Conservation (phyloP, 2,888 invertebrate genomes). For the Nysson spinosus region DNA sequence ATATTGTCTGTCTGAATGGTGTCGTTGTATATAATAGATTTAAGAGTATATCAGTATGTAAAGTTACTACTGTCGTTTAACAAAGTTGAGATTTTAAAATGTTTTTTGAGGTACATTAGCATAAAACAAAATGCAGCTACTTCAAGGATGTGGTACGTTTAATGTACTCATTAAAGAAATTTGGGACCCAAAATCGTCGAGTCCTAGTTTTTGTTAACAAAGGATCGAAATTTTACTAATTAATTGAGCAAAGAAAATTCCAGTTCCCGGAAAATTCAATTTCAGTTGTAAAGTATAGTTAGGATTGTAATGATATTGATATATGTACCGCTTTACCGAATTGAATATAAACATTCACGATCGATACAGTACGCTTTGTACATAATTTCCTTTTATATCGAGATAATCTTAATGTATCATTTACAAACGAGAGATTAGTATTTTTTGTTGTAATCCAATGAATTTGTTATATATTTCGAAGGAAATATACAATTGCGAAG, state of each 20-base stretch:
- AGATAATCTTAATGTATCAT: slow-evolving; percentile 23
- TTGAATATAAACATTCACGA: slow-evolving; percentile 4
- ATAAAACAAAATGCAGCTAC: slow-evolving; percentile 13
- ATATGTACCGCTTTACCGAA: slow-evolving; percentile 7
- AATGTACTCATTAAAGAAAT: slow-evolving; percentile 31
- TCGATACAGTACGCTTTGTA: slow-evolving; percentile 34
- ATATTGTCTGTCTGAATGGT: slow-evolving; percentile 68
- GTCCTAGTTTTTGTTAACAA: slow-evolving; percentile 9
- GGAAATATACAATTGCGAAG: slow-evolving; percentile 14
- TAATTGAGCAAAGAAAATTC: slow-evolving; percentile 16
- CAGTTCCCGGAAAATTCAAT: slow-evolving; percentile 8
- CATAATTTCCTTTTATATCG: slow-evolving; percentile 33
- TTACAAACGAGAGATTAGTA: slow-evolving; percentile 6
- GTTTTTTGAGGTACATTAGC: slow-evolving; percentile 22
- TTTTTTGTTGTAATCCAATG: slow-evolving; percentile 8
- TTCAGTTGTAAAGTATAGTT: slow-evolving; percentile 23
- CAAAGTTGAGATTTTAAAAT: slow-evolving; percentile 51
- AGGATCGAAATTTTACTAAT: slow-evolving; percentile 7
- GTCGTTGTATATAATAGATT: slow-evolving; percentile 76
- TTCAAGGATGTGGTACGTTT: slow-evolving; percentile 26
- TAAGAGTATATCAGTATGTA: slow-evolving; percentile 65
- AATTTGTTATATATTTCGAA: slow-evolving; percentile 30
- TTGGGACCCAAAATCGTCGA: slow-evolving; percentile 51
- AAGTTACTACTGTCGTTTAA: slow-evolving; percentile 65
- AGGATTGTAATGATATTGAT: slow-evolving; percentile 8